These are phyloP conservation scores for Epinotia demarniana DNA, from an alignment of 2,888 invertebrate species.

Conservation along the genomic window DNA sequence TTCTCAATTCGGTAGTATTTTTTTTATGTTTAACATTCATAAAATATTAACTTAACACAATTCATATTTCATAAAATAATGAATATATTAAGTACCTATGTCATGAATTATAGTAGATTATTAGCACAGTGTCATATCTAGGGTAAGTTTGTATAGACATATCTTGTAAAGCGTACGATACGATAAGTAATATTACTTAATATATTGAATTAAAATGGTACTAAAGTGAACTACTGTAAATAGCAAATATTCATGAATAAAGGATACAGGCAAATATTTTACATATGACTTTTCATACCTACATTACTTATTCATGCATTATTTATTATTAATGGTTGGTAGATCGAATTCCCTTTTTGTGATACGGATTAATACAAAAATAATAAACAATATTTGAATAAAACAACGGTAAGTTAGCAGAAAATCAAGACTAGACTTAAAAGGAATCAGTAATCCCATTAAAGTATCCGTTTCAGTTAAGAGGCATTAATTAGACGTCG, in stretches of 20 bases:
- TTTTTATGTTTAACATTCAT: no score
- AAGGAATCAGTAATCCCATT: neutral
- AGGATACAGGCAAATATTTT: conserved; percentile 30
- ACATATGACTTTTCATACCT: conserved; percentile 1
- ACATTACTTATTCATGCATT: no score
- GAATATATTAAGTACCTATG: no score
- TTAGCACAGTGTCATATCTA: conserved; percentile 12
- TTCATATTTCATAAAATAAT: no score
- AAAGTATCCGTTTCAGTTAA: conserved; percentile 14
- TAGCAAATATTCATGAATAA: conserved; percentile 28
- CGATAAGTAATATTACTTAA: neutral
- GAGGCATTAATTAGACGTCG: neutral
- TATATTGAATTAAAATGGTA: conserved; percentile 1
- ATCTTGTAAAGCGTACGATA: conserved; percentile 31
- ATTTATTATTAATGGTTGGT: no score
- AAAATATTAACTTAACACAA: no score
- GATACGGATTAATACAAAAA: neutral
- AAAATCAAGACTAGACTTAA: neutral
- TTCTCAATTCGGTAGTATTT: no score
- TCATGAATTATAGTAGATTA: neutral
- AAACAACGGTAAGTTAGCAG: neutral
- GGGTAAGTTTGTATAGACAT: conserved; percentile 32
- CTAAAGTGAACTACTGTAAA: conserved; percentile 29
- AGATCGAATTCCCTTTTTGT: no score
- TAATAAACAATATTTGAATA: neutral